A percentile compares a stretch with the other conserved stretches of the same genome.
phyloP scores from a whole-genome alignment of 2,113 vertebrate species.

The Octodon degus region DNA sequence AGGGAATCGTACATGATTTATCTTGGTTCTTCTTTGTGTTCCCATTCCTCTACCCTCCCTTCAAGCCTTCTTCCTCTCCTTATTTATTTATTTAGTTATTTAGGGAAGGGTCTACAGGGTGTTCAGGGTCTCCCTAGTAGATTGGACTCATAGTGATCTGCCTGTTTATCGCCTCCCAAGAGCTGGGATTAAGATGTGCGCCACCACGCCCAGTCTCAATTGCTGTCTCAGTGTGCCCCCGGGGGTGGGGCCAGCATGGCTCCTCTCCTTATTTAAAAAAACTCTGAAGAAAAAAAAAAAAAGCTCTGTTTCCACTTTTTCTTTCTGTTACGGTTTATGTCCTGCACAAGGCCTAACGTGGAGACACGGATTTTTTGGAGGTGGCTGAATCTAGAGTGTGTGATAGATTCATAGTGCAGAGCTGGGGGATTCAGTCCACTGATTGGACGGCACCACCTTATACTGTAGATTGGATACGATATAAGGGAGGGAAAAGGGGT shows the following conservation, averaged over 20 bases:
- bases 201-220: too few relatives aligned
- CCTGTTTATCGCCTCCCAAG: too few relatives aligned
- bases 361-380: not conserved
- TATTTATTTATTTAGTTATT: not conserved
- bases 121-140: too few relatives aligned
- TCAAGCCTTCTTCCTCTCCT: not conserved
- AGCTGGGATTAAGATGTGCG: too few relatives aligned
- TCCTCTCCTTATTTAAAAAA: not conserved
- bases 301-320: not conserved
- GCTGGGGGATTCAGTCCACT: not conserved
- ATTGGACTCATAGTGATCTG: too few relatives aligned
- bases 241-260: too few relatives aligned
- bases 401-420: not conserved
- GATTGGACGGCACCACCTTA: not conserved
- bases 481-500: not conserved
- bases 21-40: not conserved
- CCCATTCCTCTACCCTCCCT: not conserved
- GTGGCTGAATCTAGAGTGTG: not conserved
- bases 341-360: not conserved
- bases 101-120: too few relatives aligned
- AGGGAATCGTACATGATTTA: not conserved
- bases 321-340: not conserved
- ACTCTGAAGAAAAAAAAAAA: too few relatives aligned
- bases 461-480: not conserved
- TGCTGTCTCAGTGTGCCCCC: too few relatives aligned